A percentile compares a stretch with the other conserved stretches of the same genome.
These are phyloP conservation scores for Cryptoleucopteryx plumbea DNA, from an alignment of 2,113 vertebrate genomes.

Conservation along the genomic window DNA sequence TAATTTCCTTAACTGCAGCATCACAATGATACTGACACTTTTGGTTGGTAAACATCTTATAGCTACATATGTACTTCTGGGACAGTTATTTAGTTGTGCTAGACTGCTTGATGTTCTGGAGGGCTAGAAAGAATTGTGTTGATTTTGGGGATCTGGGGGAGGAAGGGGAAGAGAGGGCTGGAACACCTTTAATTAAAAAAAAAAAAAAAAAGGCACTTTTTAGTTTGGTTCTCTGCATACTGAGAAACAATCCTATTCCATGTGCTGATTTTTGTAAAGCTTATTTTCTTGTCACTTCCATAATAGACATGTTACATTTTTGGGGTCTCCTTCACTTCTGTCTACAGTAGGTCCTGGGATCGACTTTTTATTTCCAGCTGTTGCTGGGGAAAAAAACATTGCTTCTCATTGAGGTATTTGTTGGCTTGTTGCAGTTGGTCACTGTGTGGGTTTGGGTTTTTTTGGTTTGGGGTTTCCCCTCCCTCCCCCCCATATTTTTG, in stretches of 20 bases:
- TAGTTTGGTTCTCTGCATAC: neutral
- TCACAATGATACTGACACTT: neutral
- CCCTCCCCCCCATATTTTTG: neutral
- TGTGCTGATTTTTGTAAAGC: neutral
- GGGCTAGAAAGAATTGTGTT: neutral
- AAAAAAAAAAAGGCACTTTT: neutral
- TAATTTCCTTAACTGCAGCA: neutral
- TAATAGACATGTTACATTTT: neutral
- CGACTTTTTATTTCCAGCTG: neutral
- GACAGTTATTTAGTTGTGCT: neutral
- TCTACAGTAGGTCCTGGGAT: neutral
- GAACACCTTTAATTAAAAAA: neutral
- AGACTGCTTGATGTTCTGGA: neutral
- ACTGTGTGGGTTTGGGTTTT: neutral
- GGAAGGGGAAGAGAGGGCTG: neutral
- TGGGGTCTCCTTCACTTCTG: neutral
- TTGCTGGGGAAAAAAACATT: neutral
- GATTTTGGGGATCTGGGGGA: neutral
- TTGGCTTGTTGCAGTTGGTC: slow-evolving; percentile 5
- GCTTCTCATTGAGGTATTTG: neutral
- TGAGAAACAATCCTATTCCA: neutral
- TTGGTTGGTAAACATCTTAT: neutral
- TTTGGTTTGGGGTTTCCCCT: neutral
- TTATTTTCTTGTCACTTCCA: neutral
- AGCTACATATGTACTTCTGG: neutral